These are phyloP conservation scores for Cephus sareptanus DNA, from an alignment of 2,888 invertebrate genomes.

Conservation along the genomic window DNA sequence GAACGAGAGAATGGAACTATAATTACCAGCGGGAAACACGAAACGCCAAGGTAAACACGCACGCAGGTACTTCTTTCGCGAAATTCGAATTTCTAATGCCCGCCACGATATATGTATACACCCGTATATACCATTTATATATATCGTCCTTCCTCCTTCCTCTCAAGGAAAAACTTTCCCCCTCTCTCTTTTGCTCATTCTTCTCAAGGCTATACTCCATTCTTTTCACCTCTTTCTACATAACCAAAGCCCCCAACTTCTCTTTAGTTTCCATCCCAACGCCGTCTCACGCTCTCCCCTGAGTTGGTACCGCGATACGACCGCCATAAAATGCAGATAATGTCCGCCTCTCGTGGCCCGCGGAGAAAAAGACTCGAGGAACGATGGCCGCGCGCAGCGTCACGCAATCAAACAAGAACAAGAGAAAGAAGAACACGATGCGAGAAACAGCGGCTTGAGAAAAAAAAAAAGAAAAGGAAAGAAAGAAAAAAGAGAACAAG, in stretches of 20 bases:
- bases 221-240: not conserved
- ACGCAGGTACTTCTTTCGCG: not conserved
- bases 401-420: conserved; percentile 16
- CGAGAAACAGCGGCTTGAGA: conserved; percentile 23
- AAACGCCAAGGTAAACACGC: not conserved
- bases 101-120: not conserved
- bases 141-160: not conserved
- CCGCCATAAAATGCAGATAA: conserved; percentile 63
- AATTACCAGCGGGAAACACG: not conserved
- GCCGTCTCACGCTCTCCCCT: not conserved
- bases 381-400: not conserved
- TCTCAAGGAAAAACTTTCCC: not conserved
- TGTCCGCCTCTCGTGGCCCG: conserved; percentile 37
- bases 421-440: conserved; percentile 13
- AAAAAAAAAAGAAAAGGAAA: conserved; percentile 1
- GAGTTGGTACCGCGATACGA: not conserved
- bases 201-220: conserved; percentile 11
- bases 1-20: not conserved
- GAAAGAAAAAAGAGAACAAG: not conserved
- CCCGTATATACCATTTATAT: not conserved
- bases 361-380: not conserved
- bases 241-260: not conserved
- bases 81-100: not conserved
- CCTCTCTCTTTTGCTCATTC: not conserved
- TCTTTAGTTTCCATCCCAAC: not conserved